Percentiles rank a stretch among this genome's conserved stretches.
These are phyloP conservation scores for Liolophura sinensis DNA, from an alignment of 1,140 invertebrate species.

Conservation along the genomic window DNA sequence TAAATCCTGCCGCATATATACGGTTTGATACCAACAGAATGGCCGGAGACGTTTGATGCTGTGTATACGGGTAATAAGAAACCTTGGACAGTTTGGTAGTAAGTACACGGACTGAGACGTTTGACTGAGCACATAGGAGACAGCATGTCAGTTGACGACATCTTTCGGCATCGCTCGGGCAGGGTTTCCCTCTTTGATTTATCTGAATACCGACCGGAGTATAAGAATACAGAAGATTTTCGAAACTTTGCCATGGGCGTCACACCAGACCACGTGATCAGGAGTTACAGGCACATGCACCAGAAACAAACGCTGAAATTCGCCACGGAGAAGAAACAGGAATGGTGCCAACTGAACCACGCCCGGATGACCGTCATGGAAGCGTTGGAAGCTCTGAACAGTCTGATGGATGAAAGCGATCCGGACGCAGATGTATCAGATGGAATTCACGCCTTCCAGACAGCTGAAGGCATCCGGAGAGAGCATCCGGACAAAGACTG, in stretches of 20 bases:
- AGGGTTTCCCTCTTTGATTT: constrained; percentile 21
- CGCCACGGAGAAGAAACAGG: constrained; percentile 50
- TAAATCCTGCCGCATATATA: too few species aligned
- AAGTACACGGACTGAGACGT: too few species aligned
- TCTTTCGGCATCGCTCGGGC: too few species aligned
- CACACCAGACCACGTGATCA: constrained; percentile 29
- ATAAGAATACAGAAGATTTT: constrained; percentile 35
- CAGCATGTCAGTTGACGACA: too few species aligned
- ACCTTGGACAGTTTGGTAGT: too few species aligned
- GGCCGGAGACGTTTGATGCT: too few species aligned
- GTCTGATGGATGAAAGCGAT: constrained; percentile 91
- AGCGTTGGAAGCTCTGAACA: constrained; percentile 84
- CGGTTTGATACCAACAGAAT: too few species aligned
- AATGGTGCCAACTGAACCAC: constrained; percentile 86
- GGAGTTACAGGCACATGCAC: constrained; percentile 44
- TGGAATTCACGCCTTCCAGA: constrained; percentile 95
- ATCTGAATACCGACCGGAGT: constrained; percentile 45
- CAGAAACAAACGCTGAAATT: constrained; percentile 41
- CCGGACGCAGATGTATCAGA: constrained; percentile 90
- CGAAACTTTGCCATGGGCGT: constrained; percentile 41
- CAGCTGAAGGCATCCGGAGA: constrained; percentile 86
- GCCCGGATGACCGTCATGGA: constrained; percentile 82
- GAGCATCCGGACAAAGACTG: constrained; percentile 86
- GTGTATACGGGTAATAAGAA: too few species aligned
- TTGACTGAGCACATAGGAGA: too few species aligned